Evolutionary conservation across 2,113 vertebrate species (phyloP), one percentile per base, ranked within the genome.

Genomic region (Lophotis ruficrista): DNA sequence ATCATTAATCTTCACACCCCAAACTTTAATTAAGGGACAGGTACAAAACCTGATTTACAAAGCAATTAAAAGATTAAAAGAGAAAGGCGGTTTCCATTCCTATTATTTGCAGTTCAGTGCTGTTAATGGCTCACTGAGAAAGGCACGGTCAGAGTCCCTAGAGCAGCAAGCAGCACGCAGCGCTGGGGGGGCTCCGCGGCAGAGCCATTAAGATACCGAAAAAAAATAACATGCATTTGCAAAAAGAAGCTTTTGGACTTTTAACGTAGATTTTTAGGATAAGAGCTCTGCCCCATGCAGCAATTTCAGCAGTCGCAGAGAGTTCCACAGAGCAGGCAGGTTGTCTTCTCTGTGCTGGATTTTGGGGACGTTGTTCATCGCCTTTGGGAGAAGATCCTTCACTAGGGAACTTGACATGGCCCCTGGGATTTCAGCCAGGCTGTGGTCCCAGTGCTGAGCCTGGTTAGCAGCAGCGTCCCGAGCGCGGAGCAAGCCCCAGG

Each of bases 21-120:
- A 78, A 92, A 90, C 62, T 68, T 89, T 96, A 94, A 97, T 96
- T 94, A 96, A 96, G 12, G 12, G 88, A 93, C 76, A 87, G 83
- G 64, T 57, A 66, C 88, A 90, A 75, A 96, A 92, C 90, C 77
- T 87, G 90, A 94, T 95, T 89, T 96, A 92, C 96, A 87, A 91
- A 93, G 93, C 86, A 68, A 82, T 43, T 43, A 89, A 41, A 65
- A 71, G 95, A 96, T 93, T 31, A 62, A 89, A 90, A 89, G 90
- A 95, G 86, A 94, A 90, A 93, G 88, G 72, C 1, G 1, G 43
- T 69, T 88, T 93, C 47, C 64, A 80, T 38, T 87, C 66, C 71
- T 78, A 58, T 66, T 81, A 64, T 60, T 89, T 80, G 33, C 83
- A 81, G 78, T 68, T 83, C 27, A 5, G 66, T 2, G 3, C 41